Base-by-base conservation (phyloP, 1,140 invertebrate genomes). In the Drosophila nasuta region DNA sequence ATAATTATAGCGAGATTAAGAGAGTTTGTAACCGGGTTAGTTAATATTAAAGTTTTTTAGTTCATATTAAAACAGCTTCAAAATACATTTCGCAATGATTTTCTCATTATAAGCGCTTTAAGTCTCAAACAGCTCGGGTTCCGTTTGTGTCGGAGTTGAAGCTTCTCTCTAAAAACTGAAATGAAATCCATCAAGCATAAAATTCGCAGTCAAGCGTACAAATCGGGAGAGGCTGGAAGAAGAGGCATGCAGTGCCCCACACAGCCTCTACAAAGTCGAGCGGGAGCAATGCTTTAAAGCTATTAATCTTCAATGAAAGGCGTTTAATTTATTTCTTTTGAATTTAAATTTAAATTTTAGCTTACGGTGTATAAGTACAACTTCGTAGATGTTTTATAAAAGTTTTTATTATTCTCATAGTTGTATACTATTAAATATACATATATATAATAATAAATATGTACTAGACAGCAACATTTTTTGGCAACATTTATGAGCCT, bases 341-440 rank as follows among this genome's bases (percentile, higher is more conserved):
- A 88, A 88, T 88, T 89, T 88, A 89, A 88, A 88, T 88, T 89
- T 88, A 85, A 88, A 88, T 88, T 88, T 88, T 85, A 77, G 81
- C 81, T 79, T 73, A 81, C 77, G 85, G 81, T 88, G 89, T 88
- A 89, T 89, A 89, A 85, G 78, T 81, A 70, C 83, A 88, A 88
- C 75, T 85, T 89, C 78, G 77, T 77, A 87, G 82, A 76, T 87
- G 78, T 65, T 66, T 68, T 20, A 28, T 56, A 56, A 15, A 17
- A 52, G 51, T 49, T 51, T 20, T 65, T 75, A 43, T 62, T 66
- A 15, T 25, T 25, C 20, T 25, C 20, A 25, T 25, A 4, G 20
- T 25, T 25, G 20, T 25, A 25, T 25, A 25, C 20, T 25, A 25
- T 25, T 25, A 4, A 25, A 25, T 25, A 25, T 3, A 25, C 20